These are phyloP conservation scores for Fringilla coelebs DNA, from an alignment of 2,797 vertebrate species.

Conservation along the genomic window DNA sequence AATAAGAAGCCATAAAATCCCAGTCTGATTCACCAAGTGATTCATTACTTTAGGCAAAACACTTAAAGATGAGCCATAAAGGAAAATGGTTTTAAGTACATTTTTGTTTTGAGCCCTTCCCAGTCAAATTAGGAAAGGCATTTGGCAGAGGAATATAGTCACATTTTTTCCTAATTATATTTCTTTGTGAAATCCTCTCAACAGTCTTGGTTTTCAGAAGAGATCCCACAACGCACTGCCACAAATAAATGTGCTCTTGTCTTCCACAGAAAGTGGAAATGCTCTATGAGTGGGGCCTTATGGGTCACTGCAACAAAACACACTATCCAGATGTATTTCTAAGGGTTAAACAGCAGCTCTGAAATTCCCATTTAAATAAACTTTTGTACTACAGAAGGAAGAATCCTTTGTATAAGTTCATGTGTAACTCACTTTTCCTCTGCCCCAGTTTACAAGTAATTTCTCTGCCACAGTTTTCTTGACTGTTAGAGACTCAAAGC, in stretches of 20 bases:
- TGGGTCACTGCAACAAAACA: background rate
- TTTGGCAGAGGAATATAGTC: slow-evolving; percentile 33
- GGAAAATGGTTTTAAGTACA: slow-evolving; percentile 47
- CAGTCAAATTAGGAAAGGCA: slow-evolving; percentile 47
- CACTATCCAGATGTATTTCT: background rate
- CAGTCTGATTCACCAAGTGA: slow-evolving; percentile 39
- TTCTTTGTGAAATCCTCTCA: slow-evolving; percentile 47
- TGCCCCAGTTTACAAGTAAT: background rate
- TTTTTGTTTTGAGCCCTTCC: slow-evolving; percentile 51
- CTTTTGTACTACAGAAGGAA: background rate
- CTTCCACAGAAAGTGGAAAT: background rate
- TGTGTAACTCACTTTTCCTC: background rate
- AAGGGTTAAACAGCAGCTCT: background rate
- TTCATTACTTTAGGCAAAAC: slow-evolving; percentile 58
- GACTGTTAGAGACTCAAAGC: background rate
- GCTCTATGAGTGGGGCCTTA: background rate
- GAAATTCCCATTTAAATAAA: background rate
- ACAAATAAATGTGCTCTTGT: background rate
- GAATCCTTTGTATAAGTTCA: background rate
- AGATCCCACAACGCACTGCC: background rate
- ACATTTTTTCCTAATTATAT: slow-evolving; percentile 59
- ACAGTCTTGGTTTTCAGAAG: background rate
- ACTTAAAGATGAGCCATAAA: slow-evolving; percentile 59
- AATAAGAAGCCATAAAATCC: slow-evolving; percentile 48
- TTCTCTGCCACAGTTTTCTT: background rate